These are phyloP conservation scores for Corythaixoides concolor DNA, from an alignment of 2,113 vertebrate species.

Conservation along the genomic window DNA sequence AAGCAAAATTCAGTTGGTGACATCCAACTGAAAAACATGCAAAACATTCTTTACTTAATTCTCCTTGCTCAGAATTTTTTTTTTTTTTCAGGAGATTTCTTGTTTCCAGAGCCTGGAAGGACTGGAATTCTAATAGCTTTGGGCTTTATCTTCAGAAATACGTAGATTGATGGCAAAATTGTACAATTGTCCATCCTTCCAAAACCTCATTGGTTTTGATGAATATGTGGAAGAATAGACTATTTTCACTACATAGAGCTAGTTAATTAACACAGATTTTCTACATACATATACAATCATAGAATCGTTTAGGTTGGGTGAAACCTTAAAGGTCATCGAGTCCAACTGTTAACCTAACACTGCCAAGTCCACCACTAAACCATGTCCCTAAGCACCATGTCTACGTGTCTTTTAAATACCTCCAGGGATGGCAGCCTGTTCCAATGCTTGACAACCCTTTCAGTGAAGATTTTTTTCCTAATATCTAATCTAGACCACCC, in stretches of 20 bases:
- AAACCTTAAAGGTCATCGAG: no score
- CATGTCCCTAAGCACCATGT: no score
- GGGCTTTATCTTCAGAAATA: not conserved
- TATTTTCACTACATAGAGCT: not conserved
- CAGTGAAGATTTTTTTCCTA: no score
- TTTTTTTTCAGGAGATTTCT: not conserved
- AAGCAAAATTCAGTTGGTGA: not conserved
- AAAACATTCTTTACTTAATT: not conserved
- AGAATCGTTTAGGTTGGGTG: no score
- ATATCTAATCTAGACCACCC: no score
- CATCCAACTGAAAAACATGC: not conserved
- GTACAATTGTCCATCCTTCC: not conserved
- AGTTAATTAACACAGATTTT: not conserved
- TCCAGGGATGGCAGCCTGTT: no score
- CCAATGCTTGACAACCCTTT: no score
- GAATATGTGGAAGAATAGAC: not conserved
- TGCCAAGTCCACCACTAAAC: no score
- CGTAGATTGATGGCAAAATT: not conserved
- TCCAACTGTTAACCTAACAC: no score
- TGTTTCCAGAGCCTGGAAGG: not conserved
- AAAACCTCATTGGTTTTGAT: not conserved
- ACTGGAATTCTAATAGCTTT: not conserved
- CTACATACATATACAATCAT: not conserved
- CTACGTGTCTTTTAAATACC: no score
- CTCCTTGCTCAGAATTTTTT: not conserved